Evolutionary conservation across 2,113 vertebrate genomes (phyloP), one percentile per base, ranked within the genome.

Genomic region (Globicephala melas): DNA sequence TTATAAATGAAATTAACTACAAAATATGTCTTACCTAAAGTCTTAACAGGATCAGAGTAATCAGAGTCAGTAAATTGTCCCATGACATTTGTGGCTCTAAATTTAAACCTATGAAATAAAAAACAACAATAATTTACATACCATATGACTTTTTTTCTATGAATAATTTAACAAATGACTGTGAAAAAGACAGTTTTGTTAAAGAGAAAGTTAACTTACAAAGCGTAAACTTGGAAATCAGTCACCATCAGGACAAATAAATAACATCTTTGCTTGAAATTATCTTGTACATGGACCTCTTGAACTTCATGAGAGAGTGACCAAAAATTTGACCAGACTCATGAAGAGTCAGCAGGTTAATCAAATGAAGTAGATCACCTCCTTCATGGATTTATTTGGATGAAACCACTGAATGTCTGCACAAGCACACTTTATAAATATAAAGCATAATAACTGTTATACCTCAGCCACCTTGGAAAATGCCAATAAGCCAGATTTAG

Each of bases 61-160:
- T 99, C 99, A n/a, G 99, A 99, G 98, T 99, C 99, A 80, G 99
- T 99, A 98, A 99, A 99, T 77, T 99, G 99, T 77, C 99, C 99
- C 84, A 99, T 99, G 93, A 99, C 82, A 93, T 99, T 99, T 77
- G 99, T 99, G 77, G 99, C 99, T 98, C 99, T 99, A 98, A 99
- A 99, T 97, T 99, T 99, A 98, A 99, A 99, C 98, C 99, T 99
- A 98, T 94, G 80, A 98, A 97, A 97, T 97, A 98, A 44, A 97
- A 93, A 63, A 41, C 70, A 65, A 90, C 36, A 95, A 90, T 33
- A 95, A 20, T 77, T 97, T 87, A 13, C 7, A 38, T 55, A 8
- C 23, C 14, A 58, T 44, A 71, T 89, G 23, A 76, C 13, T 17
- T 17, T 94, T 20, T 85, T 77, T 36, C 38, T 50, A 70, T 28